Conservation (phyloP, 2,113 vertebrate genomes). For the Cyrtonyx montezumae region DNA sequence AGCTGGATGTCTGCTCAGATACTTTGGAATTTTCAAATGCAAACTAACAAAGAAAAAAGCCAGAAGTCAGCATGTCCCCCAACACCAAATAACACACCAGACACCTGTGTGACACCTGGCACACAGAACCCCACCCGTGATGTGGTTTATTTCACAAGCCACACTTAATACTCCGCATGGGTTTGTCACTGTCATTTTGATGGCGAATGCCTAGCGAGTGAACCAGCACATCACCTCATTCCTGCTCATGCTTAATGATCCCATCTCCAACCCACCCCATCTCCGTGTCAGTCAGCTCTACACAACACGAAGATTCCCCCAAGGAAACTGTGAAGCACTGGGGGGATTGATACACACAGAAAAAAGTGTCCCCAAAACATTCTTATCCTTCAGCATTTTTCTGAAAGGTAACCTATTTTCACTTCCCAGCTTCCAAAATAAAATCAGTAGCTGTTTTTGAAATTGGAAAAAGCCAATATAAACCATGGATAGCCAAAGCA, state of each 20-base stretch:
- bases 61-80: neutral
- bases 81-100: neutral
- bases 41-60: neutral
- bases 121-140: neutral
- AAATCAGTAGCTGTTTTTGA: neutral
- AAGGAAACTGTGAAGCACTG: neutral
- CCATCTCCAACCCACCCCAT: neutral
- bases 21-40: neutral
- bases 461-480: constrained; percentile 8
- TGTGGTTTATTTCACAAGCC: neutral
- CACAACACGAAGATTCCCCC: neutral
- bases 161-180: neutral
- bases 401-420: neutral
- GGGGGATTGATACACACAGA: neutral
- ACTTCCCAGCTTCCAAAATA: neutral
- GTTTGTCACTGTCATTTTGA: neutral
- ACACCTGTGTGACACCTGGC: neutral
- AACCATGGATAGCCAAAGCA: neutral
- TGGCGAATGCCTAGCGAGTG: neutral
- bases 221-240: neutral
- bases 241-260: neutral
- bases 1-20: neutral
- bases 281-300: accelerated
- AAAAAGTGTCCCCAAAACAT: neutral
- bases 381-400: neutral